Percentiles rank a stretch among this genome's conserved stretches.
Evolutionary conservation across 2,113 vertebrate species (phyloP).

Genomic region (Pachycephala philippinensis): DNA sequence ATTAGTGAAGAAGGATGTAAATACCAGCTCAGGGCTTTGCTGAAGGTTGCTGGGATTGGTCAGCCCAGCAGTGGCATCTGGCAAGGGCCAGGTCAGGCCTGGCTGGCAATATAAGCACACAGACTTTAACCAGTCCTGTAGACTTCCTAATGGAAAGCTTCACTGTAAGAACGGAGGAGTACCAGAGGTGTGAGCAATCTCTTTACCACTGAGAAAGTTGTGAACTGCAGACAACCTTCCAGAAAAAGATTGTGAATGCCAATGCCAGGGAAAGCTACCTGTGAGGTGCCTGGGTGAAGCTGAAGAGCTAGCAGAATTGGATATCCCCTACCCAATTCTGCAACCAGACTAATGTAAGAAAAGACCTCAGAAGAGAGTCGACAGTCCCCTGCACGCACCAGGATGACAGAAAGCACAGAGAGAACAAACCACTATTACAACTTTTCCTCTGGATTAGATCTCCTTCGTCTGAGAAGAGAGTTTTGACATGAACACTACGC

Average conservation of each 20-base stretch:
- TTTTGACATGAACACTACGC: not conserved
- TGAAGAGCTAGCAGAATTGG: not conserved
- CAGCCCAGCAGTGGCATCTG: not conserved
- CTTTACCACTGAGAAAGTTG: not conserved
- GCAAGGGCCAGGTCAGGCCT: not conserved
- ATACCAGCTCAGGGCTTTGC: not conserved
- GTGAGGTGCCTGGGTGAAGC: not conserved
- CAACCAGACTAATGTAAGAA: fast-evolving
- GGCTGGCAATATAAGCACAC: fast-evolving
- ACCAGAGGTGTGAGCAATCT: not conserved
- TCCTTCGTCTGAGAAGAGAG: not conserved
- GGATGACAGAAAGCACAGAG: not conserved
- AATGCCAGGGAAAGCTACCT: not conserved
- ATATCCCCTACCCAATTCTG: not conserved
- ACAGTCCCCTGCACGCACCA: not conserved
- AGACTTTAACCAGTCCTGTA: not conserved
- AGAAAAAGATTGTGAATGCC: not conserved
- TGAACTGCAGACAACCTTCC: not conserved
- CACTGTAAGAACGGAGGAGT: not conserved
- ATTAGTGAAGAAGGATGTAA: not conserved
- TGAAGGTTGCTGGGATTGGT: not conserved
- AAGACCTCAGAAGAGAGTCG: not conserved
- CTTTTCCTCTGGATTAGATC: not conserved
- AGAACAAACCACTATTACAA: not conserved
- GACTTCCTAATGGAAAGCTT: not conserved